Evolutionary conservation across 2,113 vertebrate species (phyloP), one percentile per base, ranked within the genome.

Genomic region (Zosterops japonicus): DNA sequence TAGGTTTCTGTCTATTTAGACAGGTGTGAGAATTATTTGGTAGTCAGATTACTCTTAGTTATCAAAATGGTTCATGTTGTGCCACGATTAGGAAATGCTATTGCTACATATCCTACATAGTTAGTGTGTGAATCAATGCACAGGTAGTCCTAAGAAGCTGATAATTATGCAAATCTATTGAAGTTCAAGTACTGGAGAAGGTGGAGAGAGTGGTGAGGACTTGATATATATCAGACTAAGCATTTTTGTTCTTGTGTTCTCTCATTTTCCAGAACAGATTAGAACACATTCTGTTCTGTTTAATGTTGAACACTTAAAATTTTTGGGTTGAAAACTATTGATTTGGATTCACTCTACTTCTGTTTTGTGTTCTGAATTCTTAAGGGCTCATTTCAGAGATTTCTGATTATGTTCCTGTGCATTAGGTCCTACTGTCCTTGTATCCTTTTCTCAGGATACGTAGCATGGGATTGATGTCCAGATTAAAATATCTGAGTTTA

Each of bases 31-130:
- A 47, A 21, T 64, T 65, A 78, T 78, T 93, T 81, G 41, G 53
- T 90, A 75, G 47, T 87, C 87, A 88, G 59, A 88, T 97, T 86
- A 92, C 52, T 93, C 83, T 55, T 75, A 92, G 59, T 94, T 97
- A 97, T 94, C 89, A 94, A 95, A 96, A 93, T 96, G 83, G 70
- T 96, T 96, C 90, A 94, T 94, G 60, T 92, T 97, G 70, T 96
- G 78, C 57, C 92, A 91, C 41, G 60, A 86, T 97, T 81, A 90
- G 65, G 86, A 97, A 93, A 96, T 56, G 2, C 55, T 70, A 22
- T 59, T 87, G 63, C 95, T 95, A 79, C 68, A 44, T 89, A 79
- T 76, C 70, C 53, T 94, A 52, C 83, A 83, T 35, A 89, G 61
- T 89, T 87, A 79, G 64, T 24, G 33, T 94, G 86, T 94, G 94